Conservation (phyloP, 2,888 invertebrate species). For the Lasioglossum lativentre region DNA sequence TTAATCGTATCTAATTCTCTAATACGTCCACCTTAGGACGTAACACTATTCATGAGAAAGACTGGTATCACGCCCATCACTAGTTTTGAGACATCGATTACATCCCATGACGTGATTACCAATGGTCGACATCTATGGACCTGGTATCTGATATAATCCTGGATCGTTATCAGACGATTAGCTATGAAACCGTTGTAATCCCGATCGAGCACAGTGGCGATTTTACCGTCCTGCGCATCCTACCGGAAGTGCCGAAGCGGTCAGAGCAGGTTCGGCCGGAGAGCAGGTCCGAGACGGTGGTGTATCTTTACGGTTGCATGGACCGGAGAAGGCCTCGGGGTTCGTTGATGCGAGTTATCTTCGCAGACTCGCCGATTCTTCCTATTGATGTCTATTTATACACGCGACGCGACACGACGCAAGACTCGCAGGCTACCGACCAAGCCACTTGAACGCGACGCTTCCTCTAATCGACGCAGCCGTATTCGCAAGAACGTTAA, state of each 20-base stretch:
- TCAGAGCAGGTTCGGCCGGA: neutral
- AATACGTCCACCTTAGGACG: too few relatives aligned
- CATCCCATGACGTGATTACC: neutral
- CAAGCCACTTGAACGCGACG: conserved; percentile 21
- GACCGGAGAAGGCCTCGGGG: neutral
- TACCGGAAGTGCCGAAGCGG: neutral
- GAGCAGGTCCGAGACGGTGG: neutral
- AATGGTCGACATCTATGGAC: neutral
- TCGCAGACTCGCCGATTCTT: conserved; percentile 6
- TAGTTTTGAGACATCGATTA: neutral
- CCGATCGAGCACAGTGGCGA: neutral
- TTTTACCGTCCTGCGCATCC: neutral
- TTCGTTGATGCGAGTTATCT: conserved; percentile 24
- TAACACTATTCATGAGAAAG: too few relatives aligned
- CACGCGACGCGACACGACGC: conserved; percentile 22
- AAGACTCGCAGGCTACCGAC: conserved; percentile 10
- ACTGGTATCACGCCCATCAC: too few relatives aligned
- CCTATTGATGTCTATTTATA: conserved; percentile 39
- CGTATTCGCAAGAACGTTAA: conserved; percentile 43
- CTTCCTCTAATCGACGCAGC: conserved; percentile 34
- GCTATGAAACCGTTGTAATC: neutral
- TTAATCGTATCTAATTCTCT: too few relatives aligned
- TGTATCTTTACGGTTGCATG: neutral
- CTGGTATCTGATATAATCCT: neutral
- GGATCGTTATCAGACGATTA: neutral